Evolutionary conservation across 53 echinoderm and acorn worm genomes (phyloP).

Genomic region (Zoroaster sp.): DNA sequence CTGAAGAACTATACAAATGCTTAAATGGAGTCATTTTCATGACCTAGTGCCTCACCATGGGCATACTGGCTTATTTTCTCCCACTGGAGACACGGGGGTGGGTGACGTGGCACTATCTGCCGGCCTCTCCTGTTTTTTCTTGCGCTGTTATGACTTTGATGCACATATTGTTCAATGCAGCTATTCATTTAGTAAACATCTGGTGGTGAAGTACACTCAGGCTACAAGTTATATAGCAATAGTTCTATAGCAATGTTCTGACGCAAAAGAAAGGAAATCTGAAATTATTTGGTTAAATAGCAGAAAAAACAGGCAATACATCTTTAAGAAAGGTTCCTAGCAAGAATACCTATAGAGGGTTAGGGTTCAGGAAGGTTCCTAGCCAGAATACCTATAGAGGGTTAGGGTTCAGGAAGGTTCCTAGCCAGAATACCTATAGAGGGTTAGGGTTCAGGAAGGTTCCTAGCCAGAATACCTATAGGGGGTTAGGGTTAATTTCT

Average conservation of each 20-base stretch:
- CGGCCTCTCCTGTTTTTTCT: conserved; percentile 62
- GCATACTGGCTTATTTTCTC: no score
- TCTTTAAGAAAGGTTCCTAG: no score
- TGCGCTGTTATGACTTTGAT: conserved; percentile 27
- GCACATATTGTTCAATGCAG: not conserved
- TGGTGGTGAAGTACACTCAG: not conserved
- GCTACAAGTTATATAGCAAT: not conserved
- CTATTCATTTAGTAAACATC: not conserved
- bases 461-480: not conserved
- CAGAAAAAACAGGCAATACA: no score
- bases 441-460: not conserved
- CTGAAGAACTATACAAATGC: no score
- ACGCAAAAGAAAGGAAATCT: not conserved
- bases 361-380: not conserved
- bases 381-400: not conserved
- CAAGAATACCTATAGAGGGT: not conserved
- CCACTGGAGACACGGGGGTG: no score
- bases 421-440: no score
- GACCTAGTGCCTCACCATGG: no score
- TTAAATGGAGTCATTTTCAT: no score
- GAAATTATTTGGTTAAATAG: not conserved
- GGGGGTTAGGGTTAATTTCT: no score
- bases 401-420: not conserved
- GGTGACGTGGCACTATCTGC: not conserved
- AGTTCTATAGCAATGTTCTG: not conserved